Conservation (phyloP, 2,113 vertebrate species). For the Proteles cristata region DNA sequence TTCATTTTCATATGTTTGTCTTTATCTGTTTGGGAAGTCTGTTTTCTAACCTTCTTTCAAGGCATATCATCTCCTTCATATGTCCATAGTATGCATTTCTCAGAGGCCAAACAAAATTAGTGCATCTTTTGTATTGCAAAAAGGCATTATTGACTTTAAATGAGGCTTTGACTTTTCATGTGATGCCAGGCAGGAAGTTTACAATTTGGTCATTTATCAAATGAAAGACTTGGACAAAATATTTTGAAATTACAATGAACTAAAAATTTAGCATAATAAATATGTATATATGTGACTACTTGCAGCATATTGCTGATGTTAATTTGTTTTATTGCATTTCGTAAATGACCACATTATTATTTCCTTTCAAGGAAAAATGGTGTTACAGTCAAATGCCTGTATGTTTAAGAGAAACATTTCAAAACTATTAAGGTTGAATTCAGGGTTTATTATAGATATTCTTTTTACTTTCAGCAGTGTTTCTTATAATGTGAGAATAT, state of each 20-base stretch:
- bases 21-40: background rate
- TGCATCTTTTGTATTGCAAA: background rate
- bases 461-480: background rate
- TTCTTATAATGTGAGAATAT: conserved; percentile 3
- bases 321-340: background rate
- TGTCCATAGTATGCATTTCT: background rate
- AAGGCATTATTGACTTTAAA: conserved; percentile 2
- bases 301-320: background rate
- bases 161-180: background rate
- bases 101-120: background rate
- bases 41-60: background rate
- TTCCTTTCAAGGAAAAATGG: background rate
- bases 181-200: background rate
- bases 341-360: background rate
- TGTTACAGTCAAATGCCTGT: background rate
- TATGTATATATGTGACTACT: background rate
- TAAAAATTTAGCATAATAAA: background rate
- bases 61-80: background rate
- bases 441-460: background rate
- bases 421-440: conserved; percentile 9
- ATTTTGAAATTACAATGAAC: conserved; percentile 5
- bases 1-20: background rate
- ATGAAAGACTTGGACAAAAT: background rate
- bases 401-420: conserved; percentile 31
- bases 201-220: background rate